Evolutionary conservation across 23 tunicate species (phyloP), one percentile per base, ranked within the genome.

Genomic region (Ascidia mentula): DNA sequence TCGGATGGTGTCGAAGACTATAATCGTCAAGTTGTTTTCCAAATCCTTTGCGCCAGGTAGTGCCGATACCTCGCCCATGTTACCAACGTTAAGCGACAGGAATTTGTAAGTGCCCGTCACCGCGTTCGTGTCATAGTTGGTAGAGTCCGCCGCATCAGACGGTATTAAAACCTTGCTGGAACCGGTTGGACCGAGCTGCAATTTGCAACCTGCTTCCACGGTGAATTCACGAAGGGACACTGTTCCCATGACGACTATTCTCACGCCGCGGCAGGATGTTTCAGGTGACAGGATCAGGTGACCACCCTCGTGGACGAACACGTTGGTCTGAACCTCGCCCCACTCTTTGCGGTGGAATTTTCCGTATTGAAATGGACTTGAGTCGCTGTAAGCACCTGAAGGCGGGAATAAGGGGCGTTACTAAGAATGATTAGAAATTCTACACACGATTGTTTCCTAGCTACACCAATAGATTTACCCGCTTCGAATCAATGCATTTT

Each of bases 261-360:
- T 32, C 36, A 40, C 79, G 46, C 36, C 53, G 15, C 79, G 37
- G 31, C 79, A 75, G 18, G 59, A 32, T 31, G 79, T 75, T 18
- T 40, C 40, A 6, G 79, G 79, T 0, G 79, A 36, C 79, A 75
- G 59, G 15, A 31, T 31, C 6, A 75, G 79, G 30, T 13, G 60
- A 6, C 79, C 79, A n/a, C 79, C 79, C 59, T 75, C 79, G 59
- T 75, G 59, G 26, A 75, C 38, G 24, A 75, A 39, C 38, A 75
- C 59, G 30, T 75, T 75, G 34, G 79, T 75, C 38, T 32, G n/a
- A 17, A 75, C 40, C 24, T 75, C 79, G 38, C 79, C 79, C 35
- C 79, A 32, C 38, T 75, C 79, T 7, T 22, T 35, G 0, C 76
- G 40, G n/a, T 72, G n/a, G 22, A 35, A 35, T 35, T 72, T 37